Percentiles rank a stretch among this genome's conserved stretches.
Evolutionary conservation across 2,888 invertebrate genomes (phyloP).

Genomic region (Drosophila subsilvestris): DNA sequence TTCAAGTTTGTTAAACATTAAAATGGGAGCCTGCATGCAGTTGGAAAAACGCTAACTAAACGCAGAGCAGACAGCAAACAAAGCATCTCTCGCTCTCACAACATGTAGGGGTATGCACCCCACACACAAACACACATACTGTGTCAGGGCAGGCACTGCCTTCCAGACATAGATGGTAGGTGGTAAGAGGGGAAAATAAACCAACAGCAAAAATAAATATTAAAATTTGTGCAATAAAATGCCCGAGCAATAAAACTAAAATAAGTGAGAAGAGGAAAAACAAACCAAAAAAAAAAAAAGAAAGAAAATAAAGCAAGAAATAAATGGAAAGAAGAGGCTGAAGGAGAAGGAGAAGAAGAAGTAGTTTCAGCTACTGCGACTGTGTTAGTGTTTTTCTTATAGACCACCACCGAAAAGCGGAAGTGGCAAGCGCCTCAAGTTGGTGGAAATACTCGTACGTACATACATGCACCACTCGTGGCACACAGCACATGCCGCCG

Average conservation of each 20-base stretch:
- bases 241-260: slow-evolving; percentile 59
- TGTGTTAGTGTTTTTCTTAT: slow-evolving; percentile 56
- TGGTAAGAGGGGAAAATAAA: slow-evolving; percentile 53
- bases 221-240: slow-evolving; percentile 75
- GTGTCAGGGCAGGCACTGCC: slow-evolving; percentile 27
- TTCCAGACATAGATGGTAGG: slow-evolving; percentile 29
- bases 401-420: slow-evolving; percentile 50
- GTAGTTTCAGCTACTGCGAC: slow-evolving; percentile 31
- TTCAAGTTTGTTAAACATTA: slow-evolving; percentile 72
- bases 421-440: slow-evolving; percentile 72
- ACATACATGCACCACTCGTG: slow-evolving; percentile 21
- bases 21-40: slow-evolving; percentile 51
- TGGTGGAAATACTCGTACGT: slow-evolving; percentile 56
- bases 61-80: slow-evolving; percentile 48
- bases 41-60: slow-evolving; percentile 63
- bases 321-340: slow-evolving; percentile 20
- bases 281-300: slow-evolving; percentile 7
- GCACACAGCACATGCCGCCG: slow-evolving; percentile 7
- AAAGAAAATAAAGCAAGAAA: slow-evolving; percentile 19
- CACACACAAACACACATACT: slow-evolving; percentile 23
- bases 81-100: slow-evolving; percentile 10
- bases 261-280: slow-evolving; percentile 29
- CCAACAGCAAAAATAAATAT: slow-evolving; percentile 71
- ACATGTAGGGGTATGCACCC: slow-evolving; percentile 5
- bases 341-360: slow-evolving; percentile 1